These are phyloP conservation scores for Halictus quadricinctus DNA, from an alignment of 2,888 invertebrate species.

Conservation along the genomic window DNA sequence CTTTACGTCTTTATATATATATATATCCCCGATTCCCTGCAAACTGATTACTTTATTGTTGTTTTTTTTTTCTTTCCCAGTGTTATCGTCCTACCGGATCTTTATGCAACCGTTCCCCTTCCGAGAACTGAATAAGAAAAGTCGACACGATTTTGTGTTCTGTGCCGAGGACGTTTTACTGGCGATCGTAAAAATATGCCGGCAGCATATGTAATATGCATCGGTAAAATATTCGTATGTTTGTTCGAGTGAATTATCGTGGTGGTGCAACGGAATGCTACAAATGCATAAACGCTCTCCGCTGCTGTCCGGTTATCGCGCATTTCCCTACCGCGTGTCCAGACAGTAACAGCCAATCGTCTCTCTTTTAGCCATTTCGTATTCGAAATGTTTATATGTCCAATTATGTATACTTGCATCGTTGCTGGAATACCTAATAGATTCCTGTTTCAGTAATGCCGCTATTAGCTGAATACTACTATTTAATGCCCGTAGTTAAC, in stretches of 20 bases:
- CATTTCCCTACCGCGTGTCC: neutral
- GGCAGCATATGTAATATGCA: neutral
- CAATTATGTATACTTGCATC: neutral
- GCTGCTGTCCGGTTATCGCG: neutral
- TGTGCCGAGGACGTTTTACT: neutral
- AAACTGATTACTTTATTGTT: neutral
- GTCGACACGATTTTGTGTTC: neutral
- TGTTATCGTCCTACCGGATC: neutral
- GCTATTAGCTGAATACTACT: neutral
- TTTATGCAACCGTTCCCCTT: neutral
- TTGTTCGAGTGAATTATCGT: neutral
- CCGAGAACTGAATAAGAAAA: neutral
- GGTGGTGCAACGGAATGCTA: neutral
- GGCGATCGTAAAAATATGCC: constrained; percentile 1
- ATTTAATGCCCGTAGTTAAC: neutral
- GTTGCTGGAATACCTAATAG: neutral
- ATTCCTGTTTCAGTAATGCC: neutral
- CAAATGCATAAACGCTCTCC: neutral
- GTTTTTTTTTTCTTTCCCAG: neutral
- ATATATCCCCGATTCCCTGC: neutral
- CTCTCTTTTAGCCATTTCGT: neutral
- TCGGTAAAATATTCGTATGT: neutral
- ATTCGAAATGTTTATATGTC: neutral
- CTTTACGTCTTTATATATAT: neutral
- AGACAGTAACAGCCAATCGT: neutral